phyloP scores from a whole-genome alignment of 2,797 vertebrate genomes.

The Acanthurus tractus region DNA sequence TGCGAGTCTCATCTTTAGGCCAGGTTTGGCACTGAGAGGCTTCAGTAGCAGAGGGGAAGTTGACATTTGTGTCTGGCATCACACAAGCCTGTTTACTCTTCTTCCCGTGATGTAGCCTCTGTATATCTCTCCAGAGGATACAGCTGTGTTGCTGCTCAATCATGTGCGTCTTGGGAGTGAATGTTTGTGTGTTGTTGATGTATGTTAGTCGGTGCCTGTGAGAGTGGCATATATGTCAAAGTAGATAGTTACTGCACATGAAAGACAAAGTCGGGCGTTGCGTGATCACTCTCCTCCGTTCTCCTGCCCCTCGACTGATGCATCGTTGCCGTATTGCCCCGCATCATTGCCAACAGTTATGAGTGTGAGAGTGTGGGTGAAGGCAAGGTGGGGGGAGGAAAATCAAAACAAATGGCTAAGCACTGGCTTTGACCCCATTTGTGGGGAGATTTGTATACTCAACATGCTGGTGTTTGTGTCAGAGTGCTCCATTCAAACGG shows the following conservation, averaged over 20 bases:
- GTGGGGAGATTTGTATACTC: constrained; percentile 81
- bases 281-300: constrained; percentile 41
- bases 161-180: constrained; percentile 18
- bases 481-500: constrained; percentile 78
- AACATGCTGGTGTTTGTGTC: constrained; percentile 73
- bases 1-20: neutral
- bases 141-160: constrained; percentile 33
- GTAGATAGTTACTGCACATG: constrained; percentile 32
- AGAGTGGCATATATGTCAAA: constrained; percentile 19
- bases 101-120: constrained; percentile 20
- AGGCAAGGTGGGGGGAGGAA: constrained; percentile 10
- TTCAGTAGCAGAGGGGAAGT: constrained; percentile 42
- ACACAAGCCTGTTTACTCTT: constrained; percentile 17
- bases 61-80: constrained; percentile 48
- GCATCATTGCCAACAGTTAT: constrained; percentile 72
- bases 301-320: constrained; percentile 25
- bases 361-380: constrained; percentile 38
- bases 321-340: constrained; percentile 66
- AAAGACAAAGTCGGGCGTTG: constrained; percentile 35
- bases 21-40: neutral
- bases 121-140: constrained; percentile 33
- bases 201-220: constrained; percentile 16
- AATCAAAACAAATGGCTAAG: constrained; percentile 83
- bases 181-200: constrained; percentile 30
- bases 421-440: constrained; percentile 80